Evolutionary conservation across 2,113 vertebrate genomes (phyloP), one percentile per base, ranked within the genome.

Genomic region (Sylvia atricapilla): DNA sequence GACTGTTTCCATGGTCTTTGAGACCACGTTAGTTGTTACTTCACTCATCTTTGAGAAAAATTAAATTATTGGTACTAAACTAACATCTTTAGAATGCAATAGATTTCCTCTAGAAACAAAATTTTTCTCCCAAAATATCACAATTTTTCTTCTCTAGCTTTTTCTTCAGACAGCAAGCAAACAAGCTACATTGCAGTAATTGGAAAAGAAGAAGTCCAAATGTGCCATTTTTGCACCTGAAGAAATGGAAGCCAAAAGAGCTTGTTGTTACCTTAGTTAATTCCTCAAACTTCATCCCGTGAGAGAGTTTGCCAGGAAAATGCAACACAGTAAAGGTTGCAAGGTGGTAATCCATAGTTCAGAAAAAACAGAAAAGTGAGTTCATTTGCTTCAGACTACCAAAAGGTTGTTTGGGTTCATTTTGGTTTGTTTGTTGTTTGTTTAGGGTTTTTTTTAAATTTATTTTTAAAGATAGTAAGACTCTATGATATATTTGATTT

Each of bases 261-360:
- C 0, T 0, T 37, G 7, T 30, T 75, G 21, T 41, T 70, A 46
- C 17, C 43, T 77, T 35, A 73, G 5, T 56, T 52, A 59, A 74
- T n/a, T 44, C 19, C 35, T 84, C 50, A 77, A n/a, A n/a, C 27
- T 70, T 81, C 43, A 33, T 31, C 23, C 2, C 30, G 11, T 35
- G 52, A 5, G 25, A 64, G 56, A 47, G 31, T 62, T 86, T 50
- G 31, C 50, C 63, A 63, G 28, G 35, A 87, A 90, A 88, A 67
- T 15, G 14, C 8, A 72, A 41, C 13, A 15, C 9, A 73, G 10
- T 31, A 92, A 69, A 4, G 43, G 21, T 9, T 86, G 15, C 35
- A 68, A 37, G 14, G 30, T 6, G 49, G 10, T 8, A 85, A 52
- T 2, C 60, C 27, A 43, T 6, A 43, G 21, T 13, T 76, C 30